Base-by-base conservation (phyloP, 2,113 vertebrate genomes). In the Hiodon tergisus region DNA sequence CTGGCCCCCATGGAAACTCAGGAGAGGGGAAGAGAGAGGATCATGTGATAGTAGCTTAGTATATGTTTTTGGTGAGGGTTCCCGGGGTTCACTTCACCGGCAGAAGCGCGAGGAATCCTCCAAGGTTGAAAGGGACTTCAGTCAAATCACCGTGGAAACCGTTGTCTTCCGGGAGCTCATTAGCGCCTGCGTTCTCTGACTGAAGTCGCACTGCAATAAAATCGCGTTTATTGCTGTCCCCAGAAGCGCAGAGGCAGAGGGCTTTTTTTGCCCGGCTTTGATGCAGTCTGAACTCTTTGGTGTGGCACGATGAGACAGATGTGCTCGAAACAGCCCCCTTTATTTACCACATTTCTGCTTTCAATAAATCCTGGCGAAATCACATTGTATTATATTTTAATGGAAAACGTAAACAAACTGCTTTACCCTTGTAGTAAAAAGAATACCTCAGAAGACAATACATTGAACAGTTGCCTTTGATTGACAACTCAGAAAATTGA, bases 151-250 rank as follows among this genome's bases (percentile, higher is more conserved):
- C 46, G 9, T 63, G 60, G n/a, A 61, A 73, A 73, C 52, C 13
- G 50, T 8, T 31, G 50, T 52, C 59, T 73, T 73, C 54, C 4
- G 72, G 72, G 58, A 73, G 16, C 60, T 73, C 50, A 65, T 73
- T 73, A 73, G 48, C 48, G 9, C 46, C 13, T 13, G 17, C 11
- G 31, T 48, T 13, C 66, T 67, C 3, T 11, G 7, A 14, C 14
- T 9, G 14, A 9, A 9, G 9, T 14, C 8, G 58, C 58, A 70
- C 8, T 1, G 31, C 2, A 31, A 31, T 31, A 31, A 31, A 31
- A 31, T 31, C 31, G 31, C 31, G 31, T 31, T 31, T 31, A 31
- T 31, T 31, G 31, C 31, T 31, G 31, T 31, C 31, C 31, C 31
- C 31, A 31, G 31, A 31, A 31, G 31, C 31, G 0, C 1, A 31